Percentiles rank a stretch among this genome's conserved stretches.
phyloP scores from a whole-genome alignment of 2,888 invertebrate genomes.

The Sinohyriopsis cumingii region DNA sequence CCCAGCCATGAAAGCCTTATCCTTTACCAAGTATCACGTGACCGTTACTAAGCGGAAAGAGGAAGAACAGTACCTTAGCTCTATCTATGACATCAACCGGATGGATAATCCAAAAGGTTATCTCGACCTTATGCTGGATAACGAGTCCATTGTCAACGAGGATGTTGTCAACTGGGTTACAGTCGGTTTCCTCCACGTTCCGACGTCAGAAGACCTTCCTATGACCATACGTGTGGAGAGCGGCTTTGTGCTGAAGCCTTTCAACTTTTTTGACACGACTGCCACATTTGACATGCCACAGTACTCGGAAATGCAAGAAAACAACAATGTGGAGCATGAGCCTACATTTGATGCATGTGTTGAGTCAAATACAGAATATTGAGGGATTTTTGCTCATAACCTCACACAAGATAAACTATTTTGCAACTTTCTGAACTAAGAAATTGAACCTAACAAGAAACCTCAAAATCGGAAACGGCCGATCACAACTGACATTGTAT shows the following conservation, averaged over 20 bases:
- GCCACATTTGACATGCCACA: constrained; percentile 48
- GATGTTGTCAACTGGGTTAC: constrained; percentile 51
- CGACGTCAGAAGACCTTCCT: constrained; percentile 51
- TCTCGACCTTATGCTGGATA: constrained; percentile 35
- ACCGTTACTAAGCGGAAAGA: constrained; percentile 28
- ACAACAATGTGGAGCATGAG: constrained; percentile 19
- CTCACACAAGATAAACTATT: no score
- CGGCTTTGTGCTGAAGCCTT: constrained; percentile 44
- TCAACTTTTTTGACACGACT: constrained; percentile 51
- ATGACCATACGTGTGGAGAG: constrained; percentile 47
- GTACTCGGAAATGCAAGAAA: constrained; percentile 27
- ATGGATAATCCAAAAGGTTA: constrained; percentile 31
- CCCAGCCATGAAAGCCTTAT: constrained; percentile 18
- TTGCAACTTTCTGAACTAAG: no score
- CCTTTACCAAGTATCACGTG: constrained; percentile 32
- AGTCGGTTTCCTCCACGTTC: constrained; percentile 49
- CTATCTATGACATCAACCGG: constrained; percentile 33
- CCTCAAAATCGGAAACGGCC: no score
- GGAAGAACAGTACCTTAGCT: constrained; percentile 17
- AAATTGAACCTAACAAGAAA: no score
- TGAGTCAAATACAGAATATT: constrained; percentile 20
- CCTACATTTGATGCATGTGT: constrained; percentile 28
- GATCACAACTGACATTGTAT: no score
- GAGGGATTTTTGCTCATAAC: constrained; percentile 12
- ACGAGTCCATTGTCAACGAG: constrained; percentile 42